Base-by-base conservation (phyloP, 2,797 vertebrate genomes). In the Spatula versicolor region DNA sequence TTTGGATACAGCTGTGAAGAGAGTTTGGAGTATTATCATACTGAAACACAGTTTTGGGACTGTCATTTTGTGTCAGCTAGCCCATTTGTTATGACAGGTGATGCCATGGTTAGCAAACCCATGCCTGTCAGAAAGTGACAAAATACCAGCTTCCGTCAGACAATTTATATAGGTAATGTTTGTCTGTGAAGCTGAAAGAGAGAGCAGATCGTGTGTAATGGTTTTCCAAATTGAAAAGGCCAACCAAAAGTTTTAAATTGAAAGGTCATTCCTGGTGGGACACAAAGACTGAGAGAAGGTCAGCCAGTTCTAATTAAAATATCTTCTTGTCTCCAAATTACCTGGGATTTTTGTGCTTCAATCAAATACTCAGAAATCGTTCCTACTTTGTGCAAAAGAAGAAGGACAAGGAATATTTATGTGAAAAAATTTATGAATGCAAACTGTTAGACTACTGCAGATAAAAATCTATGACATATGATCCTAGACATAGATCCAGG, bases 191-290 rank as follows among this genome's bases (percentile, higher is more conserved):
- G 87, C 39, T 86, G 81, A 64, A 88, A 96, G 83, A 93, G 85
- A 93, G 43, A 94, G 72, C 37, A 91, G 83, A 88, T 89, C 90
- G 67, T 94, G 89, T 97, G 92, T 83, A 95, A 92, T 66, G 50
- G 52, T 45, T 83, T 90, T 89, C 60, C 46, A 82, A 80, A 78
- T 43, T 83, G 96, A 96, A 98, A 98, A 98, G 96, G 96, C 89
- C 93, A 96, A 88, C 54, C 64, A 72, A 94, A 97, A 94, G 60
- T n/a, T 97, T 52, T 96, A 97, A 97, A 97, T 67, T 74, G 59
- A 97, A 97, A 98, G 92, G 96, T 97, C 87, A 96, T 64, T 94
- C 63, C 54, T 95, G 31, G 68, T 94, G 72, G 73, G 75, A 95
- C 63, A 93, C 59, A 82, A 59, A 79, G 83, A 96, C 64, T 83